Evolutionary conservation across 2,888 invertebrate genomes (phyloP).

Genomic region (Iselma pallidipennis): DNA sequence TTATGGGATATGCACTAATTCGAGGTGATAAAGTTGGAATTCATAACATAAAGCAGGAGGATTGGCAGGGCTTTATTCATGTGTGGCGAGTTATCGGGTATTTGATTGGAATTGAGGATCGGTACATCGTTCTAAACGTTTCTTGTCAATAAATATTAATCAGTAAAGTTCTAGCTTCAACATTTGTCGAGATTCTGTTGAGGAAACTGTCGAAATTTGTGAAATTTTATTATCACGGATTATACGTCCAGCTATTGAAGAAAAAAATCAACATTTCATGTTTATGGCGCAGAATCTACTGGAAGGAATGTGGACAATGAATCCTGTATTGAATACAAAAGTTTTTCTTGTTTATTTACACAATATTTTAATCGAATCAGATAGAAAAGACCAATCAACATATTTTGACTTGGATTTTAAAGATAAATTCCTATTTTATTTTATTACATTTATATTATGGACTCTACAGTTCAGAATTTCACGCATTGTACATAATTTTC

Average conservation of each 20-base stretch:
- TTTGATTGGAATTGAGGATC: conserved; percentile 81
- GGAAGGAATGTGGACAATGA: conserved; percentile 70
- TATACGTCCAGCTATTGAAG: conserved; percentile 64
- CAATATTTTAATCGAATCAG: conserved; percentile 16
- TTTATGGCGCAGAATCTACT: conserved; percentile 67
- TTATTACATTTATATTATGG: conserved; percentile 26
- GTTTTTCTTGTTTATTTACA: conserved; percentile 59
- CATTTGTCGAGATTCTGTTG: conserved; percentile 65
- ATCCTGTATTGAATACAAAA: conserved; percentile 64
- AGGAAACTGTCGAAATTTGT: conserved; percentile 67
- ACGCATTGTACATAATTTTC: conserved; percentile 65
- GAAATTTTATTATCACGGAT: conserved; percentile 63
- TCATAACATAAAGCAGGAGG: conserved; percentile 61
- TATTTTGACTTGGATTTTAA: conserved; percentile 19
- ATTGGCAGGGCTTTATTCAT: conserved; percentile 77
- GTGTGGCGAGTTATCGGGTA: conserved; percentile 84
- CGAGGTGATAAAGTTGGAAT: conserved; percentile 70
- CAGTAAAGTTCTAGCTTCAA: conserved; percentile 65
- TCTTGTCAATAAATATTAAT: neutral
- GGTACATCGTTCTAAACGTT: conserved; percentile 53
- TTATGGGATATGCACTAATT: conserved; percentile 74
- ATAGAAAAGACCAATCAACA: conserved; percentile 25
- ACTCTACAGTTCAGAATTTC: conserved; percentile 53
- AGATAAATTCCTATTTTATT: conserved; percentile 24
- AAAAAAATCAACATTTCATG: conserved; percentile 66